phyloP scores from a whole-genome alignment of 2,113 vertebrate species.

The Gobiocypris rarus region DNA sequence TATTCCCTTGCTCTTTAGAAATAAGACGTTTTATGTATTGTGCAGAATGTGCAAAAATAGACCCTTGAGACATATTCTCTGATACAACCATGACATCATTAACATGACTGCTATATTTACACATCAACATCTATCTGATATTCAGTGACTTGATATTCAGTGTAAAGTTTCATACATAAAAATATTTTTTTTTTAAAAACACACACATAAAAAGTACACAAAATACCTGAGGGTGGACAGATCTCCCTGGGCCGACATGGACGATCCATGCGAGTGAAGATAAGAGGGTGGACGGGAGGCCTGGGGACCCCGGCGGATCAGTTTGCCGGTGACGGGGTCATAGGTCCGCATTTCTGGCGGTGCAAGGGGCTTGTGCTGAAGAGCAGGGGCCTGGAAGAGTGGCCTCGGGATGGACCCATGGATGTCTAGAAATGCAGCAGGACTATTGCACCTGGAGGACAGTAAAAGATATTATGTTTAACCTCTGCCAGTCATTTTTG shows the following conservation, averaged over 20 bases:
- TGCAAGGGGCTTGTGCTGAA: constrained; percentile 78
- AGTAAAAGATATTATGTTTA: neutral
- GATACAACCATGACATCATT: neutral
- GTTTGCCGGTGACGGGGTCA: constrained; percentile 90
- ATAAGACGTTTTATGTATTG: neutral
- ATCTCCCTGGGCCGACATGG: constrained; percentile 76
- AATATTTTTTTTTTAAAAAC: too few relatives aligned
- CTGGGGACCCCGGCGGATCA: constrained; percentile 84
- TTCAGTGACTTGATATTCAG: neutral
- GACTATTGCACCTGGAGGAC: constrained; percentile 84
- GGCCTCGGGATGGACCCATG: constrained; percentile 75
- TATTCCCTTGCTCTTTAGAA: neutral
- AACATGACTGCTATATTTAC: too few relatives aligned
- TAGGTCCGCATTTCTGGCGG: constrained; percentile 84
- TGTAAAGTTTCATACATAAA: neutral
- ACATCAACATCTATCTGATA: neutral
- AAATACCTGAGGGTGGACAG: constrained; percentile 88
- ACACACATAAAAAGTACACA: neutral
- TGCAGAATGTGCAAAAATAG: neutral
- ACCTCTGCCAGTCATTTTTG: neutral
- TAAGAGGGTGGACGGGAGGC: constrained; percentile 68
- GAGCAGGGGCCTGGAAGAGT: constrained; percentile 81
- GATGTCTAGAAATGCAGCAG: constrained; percentile 80
- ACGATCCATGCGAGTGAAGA: constrained; percentile 76
- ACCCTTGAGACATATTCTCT: neutral